Evolutionary conservation across 2,113 vertebrate genomes (phyloP), one percentile per base, ranked within the genome.

Genomic region (Trochalopteron elliotii): DNA sequence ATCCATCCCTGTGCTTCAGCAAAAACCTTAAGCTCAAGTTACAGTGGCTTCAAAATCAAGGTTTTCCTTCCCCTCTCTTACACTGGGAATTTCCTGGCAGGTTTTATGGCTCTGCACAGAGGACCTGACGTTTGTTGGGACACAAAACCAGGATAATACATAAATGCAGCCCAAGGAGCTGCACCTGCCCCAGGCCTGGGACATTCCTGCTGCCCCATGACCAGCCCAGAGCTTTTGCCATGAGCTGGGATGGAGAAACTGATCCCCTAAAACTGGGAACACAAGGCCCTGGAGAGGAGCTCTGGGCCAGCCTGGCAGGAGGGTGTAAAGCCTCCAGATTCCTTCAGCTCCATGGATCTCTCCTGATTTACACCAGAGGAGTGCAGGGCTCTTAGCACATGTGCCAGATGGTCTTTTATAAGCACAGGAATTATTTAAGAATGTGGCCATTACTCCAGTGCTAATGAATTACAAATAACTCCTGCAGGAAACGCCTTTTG

Each of bases 401-500:
- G 55, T 53, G 24, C 93, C 96, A 97, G 97, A 90, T 97, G 96
- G 94, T 72, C 33, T 80, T 96, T 92, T 92, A 88, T 85, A 96
- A 97, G 94, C 75, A 18, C 40, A 45, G 84, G 91, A 94, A 91
- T 96, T 94, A 89, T 93, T 97, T 82, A 91, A 75, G 94, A 95
- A 68, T 11, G 64, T 78, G 89, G 86, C 83, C 91, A 64, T 95
- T 96, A 92, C 74, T 64, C 39, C 50, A 20, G 30, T 37, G 17
- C 93, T 96, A 96, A 96, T 88, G 95, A 96, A 94, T 93, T 96
- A 92, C 85, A 96, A 86, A 95, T 80, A 90, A 78, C 68, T 91
- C 89, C 96, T 94, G 64, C 71, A 96, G 90, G 90, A 92, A 93
- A 72, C 52, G 71, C 70, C 95, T 83, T 95, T 83, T 92, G 92